phyloP scores from a whole-genome alignment of 2,888 invertebrate species.

The Embidobia sp. region DNA sequence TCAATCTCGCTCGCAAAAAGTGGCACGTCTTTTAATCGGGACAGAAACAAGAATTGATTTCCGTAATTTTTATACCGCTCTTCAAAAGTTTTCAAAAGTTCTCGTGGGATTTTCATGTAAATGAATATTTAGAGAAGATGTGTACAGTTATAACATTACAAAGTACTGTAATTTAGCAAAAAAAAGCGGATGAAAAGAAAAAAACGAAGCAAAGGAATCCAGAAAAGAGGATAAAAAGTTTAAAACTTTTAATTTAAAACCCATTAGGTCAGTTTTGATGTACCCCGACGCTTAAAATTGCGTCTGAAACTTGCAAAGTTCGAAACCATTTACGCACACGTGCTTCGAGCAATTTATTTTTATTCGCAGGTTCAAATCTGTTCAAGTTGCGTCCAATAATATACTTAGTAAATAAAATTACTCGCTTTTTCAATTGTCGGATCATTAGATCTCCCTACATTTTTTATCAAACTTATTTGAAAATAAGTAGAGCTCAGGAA shows the following conservation, averaged over 20 bases:
- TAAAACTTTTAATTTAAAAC: slow-evolving; percentile 52
- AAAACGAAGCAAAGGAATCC: slow-evolving; percentile 15
- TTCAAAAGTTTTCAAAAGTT: background rate
- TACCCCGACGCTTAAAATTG: slow-evolving; percentile 22
- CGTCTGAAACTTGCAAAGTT: slow-evolving; percentile 36
- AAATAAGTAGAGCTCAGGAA: too few species aligned
- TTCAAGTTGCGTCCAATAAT: too few species aligned
- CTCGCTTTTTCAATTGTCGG: too few species aligned
- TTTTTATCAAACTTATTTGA: too few species aligned
- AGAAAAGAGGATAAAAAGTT: slow-evolving; percentile 46
- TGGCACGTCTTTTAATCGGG: too few species aligned
- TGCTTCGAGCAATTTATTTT: slow-evolving; percentile 20
- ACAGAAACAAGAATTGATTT: background rate
- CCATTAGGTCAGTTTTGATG: slow-evolving; percentile 53
- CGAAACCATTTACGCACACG: slow-evolving; percentile 44
- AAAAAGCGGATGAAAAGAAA: slow-evolving; percentile 3
- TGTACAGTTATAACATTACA: slow-evolving; percentile 21
- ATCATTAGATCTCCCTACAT: too few species aligned
- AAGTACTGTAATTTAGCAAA: slow-evolving; percentile 34
- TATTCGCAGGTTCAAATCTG: background rate
- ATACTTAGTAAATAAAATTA: too few species aligned
- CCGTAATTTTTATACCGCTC: background rate
- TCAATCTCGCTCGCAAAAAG: too few species aligned
- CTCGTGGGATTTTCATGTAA: slow-evolving; percentile 10
- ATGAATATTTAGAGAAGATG: slow-evolving; percentile 26